Conservation (phyloP, 2,797 vertebrate species). For the Cyclopterus lumpus region DNA sequence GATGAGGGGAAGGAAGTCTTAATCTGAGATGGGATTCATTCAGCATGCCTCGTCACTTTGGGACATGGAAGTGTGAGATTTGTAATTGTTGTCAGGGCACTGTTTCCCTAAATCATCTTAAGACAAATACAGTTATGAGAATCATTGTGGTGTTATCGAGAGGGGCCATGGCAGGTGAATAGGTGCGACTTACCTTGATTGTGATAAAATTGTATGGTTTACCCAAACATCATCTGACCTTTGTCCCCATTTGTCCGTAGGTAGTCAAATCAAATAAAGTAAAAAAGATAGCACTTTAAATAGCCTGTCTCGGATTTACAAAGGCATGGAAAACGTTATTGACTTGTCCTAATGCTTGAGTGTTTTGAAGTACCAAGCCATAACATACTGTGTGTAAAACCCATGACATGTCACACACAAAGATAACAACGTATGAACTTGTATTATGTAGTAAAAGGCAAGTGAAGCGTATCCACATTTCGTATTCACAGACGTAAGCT, state of each 20-base stretch:
- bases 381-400: conserved; percentile 56
- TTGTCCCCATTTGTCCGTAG: not conserved
- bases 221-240: not conserved
- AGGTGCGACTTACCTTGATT: not conserved
- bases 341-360: conserved; percentile 41
- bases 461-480: not conserved
- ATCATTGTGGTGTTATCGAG: not conserved
- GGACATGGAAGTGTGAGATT: conserved; percentile 42
- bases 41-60: conserved; percentile 20
- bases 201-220: conserved; percentile 1
- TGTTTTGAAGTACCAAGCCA: conserved; percentile 37
- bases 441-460: not conserved
- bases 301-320: conserved; percentile 46
- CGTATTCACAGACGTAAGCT: not conserved
- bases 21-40: conserved; percentile 19
- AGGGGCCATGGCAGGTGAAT: conserved; percentile 1
- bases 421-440: conserved; percentile 8
- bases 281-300: conserved; percentile 20
- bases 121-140: not conserved
- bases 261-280: not conserved
- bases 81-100: not conserved
- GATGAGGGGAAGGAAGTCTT: conserved; percentile 45
- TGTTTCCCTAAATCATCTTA: conserved; percentile 14
- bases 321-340: conserved; percentile 35
- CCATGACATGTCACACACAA: conserved; percentile 29